These are phyloP conservation scores for Drosophila nannoptera DNA, from an alignment of 1,140 invertebrate species.

Conservation along the genomic window DNA sequence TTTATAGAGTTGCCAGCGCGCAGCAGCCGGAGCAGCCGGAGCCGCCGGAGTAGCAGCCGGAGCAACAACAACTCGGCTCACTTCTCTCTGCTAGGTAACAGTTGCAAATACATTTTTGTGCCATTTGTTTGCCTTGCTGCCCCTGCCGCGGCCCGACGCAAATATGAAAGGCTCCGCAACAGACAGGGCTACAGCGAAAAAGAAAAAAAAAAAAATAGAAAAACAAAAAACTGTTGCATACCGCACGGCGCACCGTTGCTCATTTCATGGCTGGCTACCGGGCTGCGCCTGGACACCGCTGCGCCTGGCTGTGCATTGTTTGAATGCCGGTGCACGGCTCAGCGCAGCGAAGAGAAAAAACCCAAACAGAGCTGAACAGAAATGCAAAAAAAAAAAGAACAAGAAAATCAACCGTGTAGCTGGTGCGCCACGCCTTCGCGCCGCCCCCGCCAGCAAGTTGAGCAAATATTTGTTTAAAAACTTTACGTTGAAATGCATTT, in stretches of 20 bases:
- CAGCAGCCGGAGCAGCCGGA: no score
- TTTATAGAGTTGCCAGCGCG: conserved; percentile 66
- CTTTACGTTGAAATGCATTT: conserved; percentile 78
- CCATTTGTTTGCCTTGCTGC: conserved; percentile 65
- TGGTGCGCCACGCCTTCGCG: conserved; percentile 14
- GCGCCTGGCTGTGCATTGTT: conserved; percentile 63
- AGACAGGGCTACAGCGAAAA: conserved; percentile 9
- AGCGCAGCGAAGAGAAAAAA: conserved; percentile 8
- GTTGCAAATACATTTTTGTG: conserved; percentile 76
- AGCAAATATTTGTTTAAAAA: conserved; percentile 78
- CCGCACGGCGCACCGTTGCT: conserved; percentile 68
- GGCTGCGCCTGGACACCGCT: conserved; percentile 42
- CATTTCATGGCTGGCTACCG: conserved; percentile 72
- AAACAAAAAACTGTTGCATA: conserved; percentile 71
- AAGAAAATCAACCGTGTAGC: conserved; percentile 41
- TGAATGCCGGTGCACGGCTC: conserved; percentile 48
- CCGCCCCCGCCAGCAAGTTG: conserved; percentile 60
- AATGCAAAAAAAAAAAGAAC: conserved; percentile 6
- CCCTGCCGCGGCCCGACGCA: conserved; percentile 36
- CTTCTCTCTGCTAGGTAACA: conserved; percentile 27
- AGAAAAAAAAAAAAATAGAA: background rate
- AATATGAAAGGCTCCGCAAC: conserved; percentile 67
- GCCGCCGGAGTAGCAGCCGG: no score
- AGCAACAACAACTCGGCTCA: no score
- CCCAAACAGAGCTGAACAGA: conserved; percentile 6